Evolutionary conservation across 1,140 invertebrate species (phyloP), one percentile per base, ranked within the genome.

Genomic region (Formica selysi): DNA sequence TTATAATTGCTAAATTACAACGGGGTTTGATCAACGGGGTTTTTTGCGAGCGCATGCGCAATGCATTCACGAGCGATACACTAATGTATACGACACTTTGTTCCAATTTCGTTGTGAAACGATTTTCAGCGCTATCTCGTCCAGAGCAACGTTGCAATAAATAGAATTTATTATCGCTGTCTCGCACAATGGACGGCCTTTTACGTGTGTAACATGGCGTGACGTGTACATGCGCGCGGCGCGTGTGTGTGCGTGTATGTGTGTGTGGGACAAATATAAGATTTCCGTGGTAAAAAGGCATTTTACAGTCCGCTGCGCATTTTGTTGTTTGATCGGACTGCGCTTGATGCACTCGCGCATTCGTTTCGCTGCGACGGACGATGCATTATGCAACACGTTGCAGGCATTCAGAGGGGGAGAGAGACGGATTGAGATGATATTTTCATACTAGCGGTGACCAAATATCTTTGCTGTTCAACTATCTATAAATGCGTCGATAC

Each of bases 341-440:
- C 26, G 51, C 22, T 38, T 59, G 54, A 83, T 36, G 68, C 68
- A 11, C 38, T 22, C 26, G 7, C 38, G 48, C 67, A 71, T 81
- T 71, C 68, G 26, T 73, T 73, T 83, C 54, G 41, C 54, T 26
- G 32, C 22, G 48, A 68, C 76, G 67, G 61, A 32, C 19, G 48
- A 83, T 83, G 68, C 79, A 83, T 83, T 83, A 83, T 83, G 79
- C 79, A 83, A 83, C 79, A 61, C 41, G 68, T 73, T 73, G 68
- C 51, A 13, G 38, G 16, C 68, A 16, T 29, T 22, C 29, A 29
- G 22, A 4, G 22, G 11, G 22, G 3, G 26, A n/a, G 26, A 65
- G 19, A 70, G 32, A 26, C 38, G 54, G 38, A 83, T 73, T 62
- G 54, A 73, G 38, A 71, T 83, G 61, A 83, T 59, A 70, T 36